Percentiles rank a stretch among this genome's conserved stretches.
These are phyloP conservation scores for Idaea straminata DNA, from an alignment of 2,888 invertebrate species.

Conservation along the genomic window DNA sequence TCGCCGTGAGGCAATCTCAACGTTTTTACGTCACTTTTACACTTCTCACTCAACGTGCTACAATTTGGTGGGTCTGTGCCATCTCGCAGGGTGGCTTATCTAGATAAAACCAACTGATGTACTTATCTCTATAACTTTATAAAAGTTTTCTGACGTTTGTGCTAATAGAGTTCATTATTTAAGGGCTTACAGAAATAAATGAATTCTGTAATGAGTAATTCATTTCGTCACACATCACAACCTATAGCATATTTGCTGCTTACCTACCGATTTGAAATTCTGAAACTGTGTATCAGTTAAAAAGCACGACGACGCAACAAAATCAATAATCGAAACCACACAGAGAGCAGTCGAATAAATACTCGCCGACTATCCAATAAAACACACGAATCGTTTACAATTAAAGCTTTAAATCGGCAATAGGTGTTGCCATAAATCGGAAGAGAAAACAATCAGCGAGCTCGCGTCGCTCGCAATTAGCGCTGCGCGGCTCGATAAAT, in stretches of 20 bases:
- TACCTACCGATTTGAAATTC: not conserved
- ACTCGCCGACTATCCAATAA: constrained; percentile 77
- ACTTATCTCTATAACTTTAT: not conserved
- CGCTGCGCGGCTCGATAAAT: constrained; percentile 78
- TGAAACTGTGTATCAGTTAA: constrained; percentile 45
- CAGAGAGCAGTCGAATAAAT: constrained; percentile 71
- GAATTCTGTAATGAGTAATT: no score
- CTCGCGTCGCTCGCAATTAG: constrained; percentile 77
- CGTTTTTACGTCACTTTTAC: constrained; percentile 64
- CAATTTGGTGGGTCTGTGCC: constrained; percentile 37
- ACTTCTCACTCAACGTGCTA: constrained; percentile 56
- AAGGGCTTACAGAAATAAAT: no score
- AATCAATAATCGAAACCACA: constrained; percentile 76
- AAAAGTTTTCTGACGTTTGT: no score
- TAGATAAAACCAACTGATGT: constrained; percentile 41
- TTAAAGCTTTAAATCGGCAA: constrained; percentile 81
- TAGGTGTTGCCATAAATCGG: constrained; percentile 80
- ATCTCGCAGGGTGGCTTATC: constrained; percentile 8
- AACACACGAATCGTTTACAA: constrained; percentile 79
- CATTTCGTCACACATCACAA: not conserved
- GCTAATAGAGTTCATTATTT: no score
- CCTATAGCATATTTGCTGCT: no score
- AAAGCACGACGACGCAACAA: constrained; percentile 52
- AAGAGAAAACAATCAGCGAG: constrained; percentile 78
- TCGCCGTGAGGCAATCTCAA: constrained; percentile 52